Evolutionary conservation across 2,797 vertebrate species (phyloP).

Genomic region (Cryptoprocta ferox): DNA sequence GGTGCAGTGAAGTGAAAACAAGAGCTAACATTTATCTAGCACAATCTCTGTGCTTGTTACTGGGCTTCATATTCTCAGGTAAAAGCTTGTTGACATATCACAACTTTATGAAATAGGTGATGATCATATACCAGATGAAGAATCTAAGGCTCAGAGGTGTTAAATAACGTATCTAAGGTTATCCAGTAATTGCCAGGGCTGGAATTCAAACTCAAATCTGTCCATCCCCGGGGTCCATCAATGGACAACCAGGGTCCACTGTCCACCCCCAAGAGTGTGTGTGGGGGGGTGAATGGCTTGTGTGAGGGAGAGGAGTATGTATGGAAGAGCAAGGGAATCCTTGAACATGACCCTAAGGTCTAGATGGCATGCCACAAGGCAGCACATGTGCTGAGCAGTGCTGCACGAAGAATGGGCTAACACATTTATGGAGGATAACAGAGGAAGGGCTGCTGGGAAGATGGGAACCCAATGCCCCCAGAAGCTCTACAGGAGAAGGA

Average conservation of each 20-base stretch:
- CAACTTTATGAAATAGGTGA: not conserved
- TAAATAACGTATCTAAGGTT: constrained; percentile 7
- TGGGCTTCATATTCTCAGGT: not conserved
- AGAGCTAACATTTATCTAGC: not conserved
- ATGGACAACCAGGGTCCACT: no score
- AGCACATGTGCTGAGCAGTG: not conserved
- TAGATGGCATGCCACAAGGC: not conserved
- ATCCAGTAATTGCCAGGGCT: not conserved
- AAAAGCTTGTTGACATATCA: not conserved
- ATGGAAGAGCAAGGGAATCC: not conserved
- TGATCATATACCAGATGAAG: constrained; percentile 16
- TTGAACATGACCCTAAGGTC: not conserved
- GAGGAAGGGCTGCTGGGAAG: not conserved
- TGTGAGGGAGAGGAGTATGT: not conserved
- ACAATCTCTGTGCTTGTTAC: not conserved
- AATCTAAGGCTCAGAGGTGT: not conserved
- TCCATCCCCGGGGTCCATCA: not conserved
- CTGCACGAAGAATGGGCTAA: not conserved
- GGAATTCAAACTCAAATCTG: constrained; percentile 23
- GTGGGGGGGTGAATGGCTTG: not conserved
- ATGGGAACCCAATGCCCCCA: not conserved
- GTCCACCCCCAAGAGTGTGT: not conserved
- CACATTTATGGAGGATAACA: not conserved
- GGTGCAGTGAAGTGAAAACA: not conserved
- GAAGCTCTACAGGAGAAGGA: not conserved